A percentile compares a stretch with the other conserved stretches of the same genome.
phyloP scores from a whole-genome alignment of 2,797 vertebrate genomes.

The Rousettus madagascariensis region DNA sequence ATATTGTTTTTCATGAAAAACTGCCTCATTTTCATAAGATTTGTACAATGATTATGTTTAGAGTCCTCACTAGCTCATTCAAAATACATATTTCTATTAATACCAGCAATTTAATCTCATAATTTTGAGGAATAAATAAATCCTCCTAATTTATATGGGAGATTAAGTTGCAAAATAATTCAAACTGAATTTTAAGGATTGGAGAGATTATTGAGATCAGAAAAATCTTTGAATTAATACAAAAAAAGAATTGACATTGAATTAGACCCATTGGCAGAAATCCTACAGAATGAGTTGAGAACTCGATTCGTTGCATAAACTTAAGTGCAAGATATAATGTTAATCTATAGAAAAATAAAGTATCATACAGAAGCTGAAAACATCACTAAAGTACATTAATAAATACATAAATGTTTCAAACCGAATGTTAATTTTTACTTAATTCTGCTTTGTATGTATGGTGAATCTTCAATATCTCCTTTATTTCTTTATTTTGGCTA shows the following conservation, averaged over 20 bases:
- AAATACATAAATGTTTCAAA: background rate
- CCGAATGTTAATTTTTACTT: background rate
- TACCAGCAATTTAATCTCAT: background rate
- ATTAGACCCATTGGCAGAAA: background rate
- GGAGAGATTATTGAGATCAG: background rate
- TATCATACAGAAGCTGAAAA: background rate
- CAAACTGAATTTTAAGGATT: slow-evolving; percentile 21
- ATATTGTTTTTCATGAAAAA: background rate
- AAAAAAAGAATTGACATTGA: background rate
- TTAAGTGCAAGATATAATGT: background rate
- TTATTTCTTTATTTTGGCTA: slow-evolving; percentile 26
- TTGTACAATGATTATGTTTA: slow-evolving; percentile 11
- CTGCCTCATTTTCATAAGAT: background rate
- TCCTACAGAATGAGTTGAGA: background rate
- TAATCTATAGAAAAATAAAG: slow-evolving; percentile 10
- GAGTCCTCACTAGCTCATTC: background rate
- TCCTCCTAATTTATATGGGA: background rate
- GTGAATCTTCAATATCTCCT: slow-evolving; percentile 13
- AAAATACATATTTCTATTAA: background rate
- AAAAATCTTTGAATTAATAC: background rate
- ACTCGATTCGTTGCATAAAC: background rate
- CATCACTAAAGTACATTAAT: background rate
- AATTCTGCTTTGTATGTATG: slow-evolving; percentile 20
- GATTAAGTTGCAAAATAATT: background rate
- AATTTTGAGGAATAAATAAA: background rate